Evolutionary conservation across 2,797 vertebrate genomes (phyloP).

Genomic region (Melanogrammus aeglefinus): DNA sequence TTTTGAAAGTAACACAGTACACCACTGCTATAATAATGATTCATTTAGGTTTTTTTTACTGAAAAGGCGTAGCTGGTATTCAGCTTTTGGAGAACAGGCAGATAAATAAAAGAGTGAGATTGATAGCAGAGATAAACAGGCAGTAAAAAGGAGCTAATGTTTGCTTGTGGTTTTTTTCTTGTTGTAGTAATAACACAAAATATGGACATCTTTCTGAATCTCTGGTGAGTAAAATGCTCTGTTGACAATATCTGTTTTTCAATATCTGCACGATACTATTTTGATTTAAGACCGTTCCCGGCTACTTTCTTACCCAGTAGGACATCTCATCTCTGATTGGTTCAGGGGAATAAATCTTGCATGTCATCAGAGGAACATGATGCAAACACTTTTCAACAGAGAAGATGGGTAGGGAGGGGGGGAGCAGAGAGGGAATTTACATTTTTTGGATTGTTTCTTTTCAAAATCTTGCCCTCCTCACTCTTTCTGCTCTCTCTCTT

Average conservation of each 20-base stretch:
- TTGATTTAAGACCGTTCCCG: neutral
- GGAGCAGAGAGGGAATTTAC: neutral
- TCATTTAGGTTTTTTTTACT: constrained; percentile 62
- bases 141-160: neutral
- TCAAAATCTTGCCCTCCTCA: too few relatives aligned
- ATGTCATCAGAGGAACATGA: neutral
- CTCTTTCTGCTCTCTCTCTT: neutral
- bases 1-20: neutral
- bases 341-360: too few relatives aligned
- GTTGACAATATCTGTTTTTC: neutral
- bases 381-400: neutral
- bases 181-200: too few relatives aligned
- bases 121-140: neutral
- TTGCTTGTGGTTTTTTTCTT: neutral
- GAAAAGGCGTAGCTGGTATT: constrained; percentile 63
- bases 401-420: neutral
- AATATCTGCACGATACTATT: neutral
- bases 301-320: neutral
- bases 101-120: neutral
- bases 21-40: constrained; percentile 14
- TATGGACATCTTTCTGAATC: too few relatives aligned
- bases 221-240: neutral
- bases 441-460: too few relatives aligned
- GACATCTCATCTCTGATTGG: too few relatives aligned
- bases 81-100: constrained; percentile 53